Evolutionary conservation across 2,797 vertebrate species (phyloP).

Genomic region (Emydoidea blandingii): DNA sequence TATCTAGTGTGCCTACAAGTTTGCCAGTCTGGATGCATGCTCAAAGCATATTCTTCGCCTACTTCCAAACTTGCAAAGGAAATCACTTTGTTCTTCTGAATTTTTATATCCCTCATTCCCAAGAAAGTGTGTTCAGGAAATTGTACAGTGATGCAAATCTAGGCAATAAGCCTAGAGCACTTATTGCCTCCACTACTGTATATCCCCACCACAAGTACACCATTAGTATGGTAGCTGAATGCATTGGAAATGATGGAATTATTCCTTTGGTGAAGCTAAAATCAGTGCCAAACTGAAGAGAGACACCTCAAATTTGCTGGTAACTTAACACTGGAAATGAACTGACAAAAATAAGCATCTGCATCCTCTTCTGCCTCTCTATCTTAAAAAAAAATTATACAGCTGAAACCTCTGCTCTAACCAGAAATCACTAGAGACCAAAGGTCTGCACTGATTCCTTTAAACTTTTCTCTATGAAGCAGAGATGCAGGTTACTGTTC

Average conservation of each 20-base stretch:
- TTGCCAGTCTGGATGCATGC: neutral
- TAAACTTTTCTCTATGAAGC: slow-evolving; percentile 32
- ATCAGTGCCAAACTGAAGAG: neutral
- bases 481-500: slow-evolving; percentile 35
- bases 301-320: neutral
- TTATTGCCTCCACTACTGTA: neutral
- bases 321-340: neutral
- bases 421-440: too few relatives aligned
- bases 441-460: neutral
- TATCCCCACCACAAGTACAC: neutral
- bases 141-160: neutral
- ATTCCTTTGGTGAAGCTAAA: neutral
- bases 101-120: rapidly evolving
- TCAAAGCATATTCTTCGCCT: neutral
- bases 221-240: neutral
- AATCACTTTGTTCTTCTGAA: neutral
- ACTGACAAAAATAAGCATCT: neutral
- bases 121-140: neutral
- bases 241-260: neutral
- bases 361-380: slow-evolving; percentile 37
- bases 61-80: neutral
- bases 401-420: slow-evolving; percentile 12
- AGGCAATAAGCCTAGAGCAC: neutral
- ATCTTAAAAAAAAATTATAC: neutral
- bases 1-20: neutral